Base-by-base conservation (phyloP, 2,113 vertebrate genomes). In the Talpa occidentalis region DNA sequence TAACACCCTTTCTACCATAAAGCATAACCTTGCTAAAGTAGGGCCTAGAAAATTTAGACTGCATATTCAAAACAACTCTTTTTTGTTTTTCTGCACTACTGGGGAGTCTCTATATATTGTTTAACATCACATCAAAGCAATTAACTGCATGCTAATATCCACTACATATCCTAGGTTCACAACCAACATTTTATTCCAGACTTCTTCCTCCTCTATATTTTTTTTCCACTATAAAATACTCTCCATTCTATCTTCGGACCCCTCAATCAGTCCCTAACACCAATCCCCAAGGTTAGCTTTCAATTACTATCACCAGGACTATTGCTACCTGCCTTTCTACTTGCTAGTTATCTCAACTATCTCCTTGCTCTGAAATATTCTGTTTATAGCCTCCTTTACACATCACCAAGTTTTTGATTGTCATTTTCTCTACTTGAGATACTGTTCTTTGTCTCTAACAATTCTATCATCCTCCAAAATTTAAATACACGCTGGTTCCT, bases 1-100 rank as follows among this genome's bases (percentile, higher is more conserved):
- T 52, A 52, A 52, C 16, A 52, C 16, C 54, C 54, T 56, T 56
- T 56, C 56, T 88, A 93, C 35, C 17, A 80, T 59, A 52, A 90
- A 76, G 28, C 6, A 74, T 44, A 94, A 78, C 19, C 62, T 94
- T 88, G 73, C 49, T 92, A 90, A 94, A 92, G 69, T 73, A 92
- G 24, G 9, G 24, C 32, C 59, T 94, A 17, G 67, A 67, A 88
- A 90, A 91, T 59, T 70, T 88, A 67, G 49, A 77, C 15, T 42
- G 42, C 6, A 89, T 49, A 84, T 26, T 91, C n/a, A 83, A 91
- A 93, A 96, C 64, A 74, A 83, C 9, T 59, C 30, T 70, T 66
- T 92, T 49, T 44, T 70, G 16, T 35, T 88, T 85, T 69, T 85
- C 35, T 94, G 66, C 52, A 62, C 62, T 94, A 28, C 49, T 49